Evolutionary conservation across 2,797 vertebrate genomes (phyloP), one percentile per base, ranked within the genome.

Genomic region (Coregonus suidteri): DNA sequence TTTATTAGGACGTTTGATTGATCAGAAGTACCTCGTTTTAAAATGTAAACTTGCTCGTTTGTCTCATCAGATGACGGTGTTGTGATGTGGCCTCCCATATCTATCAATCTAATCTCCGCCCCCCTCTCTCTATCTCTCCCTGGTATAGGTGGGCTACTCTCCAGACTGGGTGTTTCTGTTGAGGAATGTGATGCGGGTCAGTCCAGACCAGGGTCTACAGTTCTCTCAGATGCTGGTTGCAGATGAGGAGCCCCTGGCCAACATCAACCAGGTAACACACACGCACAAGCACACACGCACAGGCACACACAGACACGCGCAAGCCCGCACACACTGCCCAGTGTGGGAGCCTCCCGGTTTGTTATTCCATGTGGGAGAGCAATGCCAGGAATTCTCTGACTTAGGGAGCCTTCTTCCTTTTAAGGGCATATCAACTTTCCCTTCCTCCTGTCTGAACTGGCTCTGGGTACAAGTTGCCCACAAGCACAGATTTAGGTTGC

Each of bases 211-310:
- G 89, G 97, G 96, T 7, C 93, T 98, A 75, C 97, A 97, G 92
- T 98, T 99, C 75, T 94, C 97, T 66, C 96, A 98, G 88, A 97
- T 97, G 96, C 89, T 98, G 82, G 94, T 97, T 41, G 96, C 97
- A 87, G 96, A 97, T 37, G 96, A 97, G 86, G 96, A 99, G 79
- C 96, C 95, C 0, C 88, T 98, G 81, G 95, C 95, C 85, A 95
- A 96, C 87, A 96, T 96, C 0, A 3, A 93, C 79, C 92, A 91
- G 92, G 92, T 94, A 76, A 18, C 53, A 75, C 56, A 30, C 77
- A 37, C 9, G 31, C 31, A 34, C 31, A 59, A 51, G 6, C 67
- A 71, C 70, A 71, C 47, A 71, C 70, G 52, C 70, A 75, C 59
- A 75, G 37, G 53, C 41, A 53, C 71, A 65, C 59, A 64, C 73